Evolutionary conservation across 2,113 vertebrate genomes (phyloP), one percentile per base, ranked within the genome.

Genomic region (Sinocyclocheilus rhinocerous): DNA sequence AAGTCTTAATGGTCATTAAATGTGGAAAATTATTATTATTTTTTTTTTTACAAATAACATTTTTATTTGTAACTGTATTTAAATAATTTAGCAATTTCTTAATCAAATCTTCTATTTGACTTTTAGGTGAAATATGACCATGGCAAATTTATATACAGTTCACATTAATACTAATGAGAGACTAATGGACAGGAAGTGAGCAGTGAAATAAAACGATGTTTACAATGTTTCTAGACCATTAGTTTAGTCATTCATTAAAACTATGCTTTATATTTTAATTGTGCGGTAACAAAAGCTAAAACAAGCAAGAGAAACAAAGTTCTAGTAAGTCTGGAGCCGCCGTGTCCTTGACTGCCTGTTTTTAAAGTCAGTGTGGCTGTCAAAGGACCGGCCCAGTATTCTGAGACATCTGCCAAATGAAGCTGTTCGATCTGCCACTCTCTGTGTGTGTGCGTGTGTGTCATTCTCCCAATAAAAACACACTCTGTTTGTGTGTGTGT

Each of bases 401-500:
- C 76, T 4, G 48, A 81, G 83, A 86, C 85, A 81, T 73, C 36
- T 86, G 88, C 88, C 88, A 89, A 89, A 84, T 10, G 42, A 72
- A 24, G 22, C 81, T 81, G 76, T 76, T 83, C 81, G 75, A 81
- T 78, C 76, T 84, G 85, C 76, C 87, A 88, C 81, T 29, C 42
- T 48, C 39, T 67, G 15, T 81, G 39, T 24, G n/a, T 26, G n/a
- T 45, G 15, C 16, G 76, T 75, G 79, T 65, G 65, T 75, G 52
- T 77, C 10, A 20, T 33, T 63, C 84, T 70, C 29, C 24, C 48
- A 52, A 26, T 13, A 39, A 39, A 59, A 72, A 67, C 65, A 81
- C 77, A 63, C 26, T 22, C n/a, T 39, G 70, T 57, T 57, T 57
- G 52, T 65, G 63, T 42, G 39, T 9, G 8, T 73, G 39, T 77